A percentile compares a stretch with the other conserved stretches of the same genome.
Conservation (phyloP, 2,113 vertebrate genomes). For the Scalopus aquaticus region DNA sequence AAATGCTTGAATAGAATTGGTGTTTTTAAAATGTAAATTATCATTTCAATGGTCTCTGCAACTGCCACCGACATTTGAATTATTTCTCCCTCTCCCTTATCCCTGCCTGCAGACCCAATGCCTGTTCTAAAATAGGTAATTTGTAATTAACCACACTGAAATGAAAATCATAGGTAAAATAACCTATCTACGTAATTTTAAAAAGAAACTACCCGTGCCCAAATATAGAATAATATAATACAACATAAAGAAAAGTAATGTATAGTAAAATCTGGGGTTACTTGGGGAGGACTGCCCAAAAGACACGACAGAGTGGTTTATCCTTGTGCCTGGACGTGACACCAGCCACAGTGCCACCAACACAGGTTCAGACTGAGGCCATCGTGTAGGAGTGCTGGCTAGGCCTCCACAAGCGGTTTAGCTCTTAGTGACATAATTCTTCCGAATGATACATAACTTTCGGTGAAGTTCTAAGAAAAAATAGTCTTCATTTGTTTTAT, state of each 20-base stretch:
- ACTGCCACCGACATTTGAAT: constrained; percentile 15
- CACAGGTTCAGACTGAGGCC: neutral
- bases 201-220: neutral
- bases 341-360: neutral
- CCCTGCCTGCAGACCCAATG: neutral
- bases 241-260: neutral
- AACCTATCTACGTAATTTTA: neutral
- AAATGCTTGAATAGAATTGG: constrained; percentile 3
- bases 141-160: neutral
- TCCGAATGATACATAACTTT: constrained; percentile 15
- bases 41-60: constrained; percentile 22
- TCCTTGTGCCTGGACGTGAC: neutral
- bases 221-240: neutral
- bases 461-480: neutral
- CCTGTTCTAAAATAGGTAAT: neutral
- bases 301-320: neutral
- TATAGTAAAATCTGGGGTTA: neutral
- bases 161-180: neutral
- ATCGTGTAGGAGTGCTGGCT: neutral
- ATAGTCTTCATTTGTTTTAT: neutral
- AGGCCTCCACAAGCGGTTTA: neutral
- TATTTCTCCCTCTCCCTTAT: neutral
- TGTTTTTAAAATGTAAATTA: neutral
- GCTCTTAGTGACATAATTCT: neutral
- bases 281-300: neutral